Base-by-base conservation (phyloP, 1,140 invertebrate genomes). In the Ruditapes philippinarum region DNA sequence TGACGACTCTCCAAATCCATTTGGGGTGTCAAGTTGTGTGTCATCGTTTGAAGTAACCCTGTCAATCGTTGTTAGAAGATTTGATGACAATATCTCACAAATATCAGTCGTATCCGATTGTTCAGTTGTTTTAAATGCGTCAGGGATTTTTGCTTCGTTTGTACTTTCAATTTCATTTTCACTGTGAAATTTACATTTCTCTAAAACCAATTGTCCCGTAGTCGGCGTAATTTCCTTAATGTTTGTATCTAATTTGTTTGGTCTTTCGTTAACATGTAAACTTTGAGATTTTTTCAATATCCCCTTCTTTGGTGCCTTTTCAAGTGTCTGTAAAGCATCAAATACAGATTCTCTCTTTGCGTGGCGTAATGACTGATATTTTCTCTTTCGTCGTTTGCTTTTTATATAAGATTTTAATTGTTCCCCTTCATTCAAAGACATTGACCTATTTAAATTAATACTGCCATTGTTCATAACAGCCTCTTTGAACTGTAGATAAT, bases 221-320 rank as follows among this genome's bases (percentile, higher is more conserved):
- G n/a, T n/a, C n/a, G n/a, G n/a, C n/a, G n/a, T n/a, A n/a, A n/a
- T n/a, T n/a, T n/a, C n/a, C n/a, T n/a, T n/a, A n/a, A n/a, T n/a
- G n/a, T n/a, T n/a, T n/a, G n/a, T n/a, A n/a, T n/a, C n/a, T n/a
- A n/a, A n/a, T n/a, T n/a, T n/a, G n/a, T 2, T 33, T 36, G 25
- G 40, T 19, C 12, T 14, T 19, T 78, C 51, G 11, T 22, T 76
- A 0, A 74, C 38, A 74, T 45, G 70, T 25, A 78, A 33, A 36
- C 74, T 78, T 78, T 54, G 51, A 4, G 82, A 73, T 36, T 65
- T 84, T n/a, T 84, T 84, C 14, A 84, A 28, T 36, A 84, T 84
- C 17, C 82, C 57, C 54, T 73, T 84, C 40, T 49, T 73, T 22
- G 82, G 82, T 31, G 68, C 33, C 19, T 36, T 65, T 9, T 84